A percentile compares a stretch with the other conserved stretches of the same genome.
These are phyloP conservation scores for Guaruba guarouba DNA, from an alignment of 2,113 vertebrate genomes.

Conservation along the genomic window DNA sequence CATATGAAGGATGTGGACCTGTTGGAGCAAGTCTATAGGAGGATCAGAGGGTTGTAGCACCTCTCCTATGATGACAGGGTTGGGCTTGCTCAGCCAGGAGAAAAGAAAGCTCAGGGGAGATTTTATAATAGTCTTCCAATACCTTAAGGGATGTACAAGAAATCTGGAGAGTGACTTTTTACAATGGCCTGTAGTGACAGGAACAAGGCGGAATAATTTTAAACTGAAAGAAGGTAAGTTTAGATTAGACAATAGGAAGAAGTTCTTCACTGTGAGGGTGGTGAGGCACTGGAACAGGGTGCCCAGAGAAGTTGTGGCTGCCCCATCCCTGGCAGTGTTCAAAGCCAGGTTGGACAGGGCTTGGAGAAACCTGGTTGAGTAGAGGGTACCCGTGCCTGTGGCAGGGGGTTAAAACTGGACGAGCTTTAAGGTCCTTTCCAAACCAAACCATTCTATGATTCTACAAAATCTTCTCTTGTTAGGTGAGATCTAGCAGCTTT, in stretches of 20 bases:
- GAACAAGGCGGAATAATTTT: not conserved
- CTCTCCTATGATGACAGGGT: not conserved
- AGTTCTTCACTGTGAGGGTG: not conserved
- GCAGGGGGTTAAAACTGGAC: not conserved
- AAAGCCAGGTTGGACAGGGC: not conserved
- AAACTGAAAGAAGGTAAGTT: not conserved
- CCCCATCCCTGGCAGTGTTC: not conserved
- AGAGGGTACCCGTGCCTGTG: not conserved
- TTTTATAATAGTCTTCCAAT: too few relatives aligned
- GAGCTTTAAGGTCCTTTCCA: not conserved
- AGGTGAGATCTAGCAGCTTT: not conserved
- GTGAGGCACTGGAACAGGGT: not conserved
- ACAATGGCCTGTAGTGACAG: not conserved
- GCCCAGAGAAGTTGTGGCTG: not conserved
- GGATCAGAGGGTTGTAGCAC: not conserved
- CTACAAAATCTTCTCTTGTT: not conserved
- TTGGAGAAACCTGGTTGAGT: not conserved
- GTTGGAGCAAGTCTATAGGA: not conserved
- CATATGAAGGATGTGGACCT: not conserved
- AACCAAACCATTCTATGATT: not conserved
- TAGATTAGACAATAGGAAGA: not conserved
- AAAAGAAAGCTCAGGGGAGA: too few relatives aligned
- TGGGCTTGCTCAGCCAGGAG: not conserved
- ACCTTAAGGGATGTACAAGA: too few relatives aligned
- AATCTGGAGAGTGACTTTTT: not conserved